Conservation (phyloP, 2,888 invertebrate genomes). For the Drepana falcataria region DNA sequence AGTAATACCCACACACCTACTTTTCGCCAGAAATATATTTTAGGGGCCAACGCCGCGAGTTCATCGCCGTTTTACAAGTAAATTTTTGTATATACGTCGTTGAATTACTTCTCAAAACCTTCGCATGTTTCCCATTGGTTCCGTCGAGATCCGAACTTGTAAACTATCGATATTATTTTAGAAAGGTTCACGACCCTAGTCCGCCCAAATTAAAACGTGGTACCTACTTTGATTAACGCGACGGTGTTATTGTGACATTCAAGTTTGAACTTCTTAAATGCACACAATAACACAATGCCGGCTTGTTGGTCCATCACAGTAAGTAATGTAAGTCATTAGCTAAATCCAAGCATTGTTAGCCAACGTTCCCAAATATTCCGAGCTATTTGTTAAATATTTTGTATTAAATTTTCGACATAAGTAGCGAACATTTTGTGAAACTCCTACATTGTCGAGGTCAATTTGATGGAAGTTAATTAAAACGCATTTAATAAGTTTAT, state of each 20-base stretch:
- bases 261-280: background rate
- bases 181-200: background rate
- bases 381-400: slow-evolving; percentile 1
- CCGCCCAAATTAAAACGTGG: slow-evolving; percentile 5
- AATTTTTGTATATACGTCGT: too few relatives aligned
- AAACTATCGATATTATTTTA: slow-evolving; percentile 5
- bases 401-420: background rate
- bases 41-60: too few relatives aligned
- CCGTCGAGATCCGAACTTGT: too few relatives aligned
- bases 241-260: slow-evolving; percentile 1
- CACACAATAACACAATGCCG: background rate
- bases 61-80: too few relatives aligned
- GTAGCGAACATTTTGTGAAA: background rate
- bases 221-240: slow-evolving; percentile 4
- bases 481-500: background rate
- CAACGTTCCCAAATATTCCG: background rate
- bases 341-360: background rate
- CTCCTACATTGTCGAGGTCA: background rate
- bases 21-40: too few relatives aligned
- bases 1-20: too few relatives aligned
- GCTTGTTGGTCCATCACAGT: background rate
- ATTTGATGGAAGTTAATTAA: background rate
- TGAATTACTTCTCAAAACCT: too few relatives aligned
- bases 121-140: too few relatives aligned
- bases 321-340: background rate